Evolutionary conservation across 2,888 invertebrate species (phyloP).

Genomic region (Andricus curvator): DNA sequence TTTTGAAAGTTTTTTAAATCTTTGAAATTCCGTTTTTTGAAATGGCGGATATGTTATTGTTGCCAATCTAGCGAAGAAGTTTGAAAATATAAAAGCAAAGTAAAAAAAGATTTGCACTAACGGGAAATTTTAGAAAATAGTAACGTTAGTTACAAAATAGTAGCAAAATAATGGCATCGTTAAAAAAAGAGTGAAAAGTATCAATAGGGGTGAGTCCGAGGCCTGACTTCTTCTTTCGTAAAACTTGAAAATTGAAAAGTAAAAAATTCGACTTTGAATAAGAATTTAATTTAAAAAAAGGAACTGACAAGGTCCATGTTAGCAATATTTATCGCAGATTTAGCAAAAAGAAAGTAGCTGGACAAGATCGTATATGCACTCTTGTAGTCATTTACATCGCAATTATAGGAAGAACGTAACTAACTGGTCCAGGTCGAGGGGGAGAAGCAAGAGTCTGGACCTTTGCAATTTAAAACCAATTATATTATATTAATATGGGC

Average conservation of each 20-base stretch:
- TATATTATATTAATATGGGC: slow-evolving; percentile 40
- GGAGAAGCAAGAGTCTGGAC: slow-evolving; percentile 30
- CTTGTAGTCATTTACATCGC: slow-evolving; percentile 40
- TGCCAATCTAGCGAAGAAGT: too few relatives aligned
- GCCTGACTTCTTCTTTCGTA: background rate
- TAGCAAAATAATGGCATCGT: too few relatives aligned
- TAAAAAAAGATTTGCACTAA: too few relatives aligned
- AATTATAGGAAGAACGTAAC: slow-evolving; percentile 41
- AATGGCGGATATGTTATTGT: too few relatives aligned
- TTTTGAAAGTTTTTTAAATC: too few relatives aligned
- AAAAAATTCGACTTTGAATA: background rate
- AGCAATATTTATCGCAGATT: slow-evolving; percentile 33
- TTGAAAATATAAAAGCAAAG: too few relatives aligned
- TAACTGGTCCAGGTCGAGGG: slow-evolving; percentile 38
- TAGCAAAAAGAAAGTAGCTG: slow-evolving; percentile 37
- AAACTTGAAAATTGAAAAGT: slow-evolving; percentile 15
- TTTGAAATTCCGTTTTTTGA: too few relatives aligned
- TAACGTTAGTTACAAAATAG: too few relatives aligned
- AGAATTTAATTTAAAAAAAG: slow-evolving; percentile 26
- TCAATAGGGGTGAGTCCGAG: too few relatives aligned
- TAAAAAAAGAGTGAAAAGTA: too few relatives aligned
- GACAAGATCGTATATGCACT: slow-evolving; percentile 38
- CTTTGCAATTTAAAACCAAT: slow-evolving; percentile 41
- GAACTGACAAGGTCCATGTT: slow-evolving; percentile 31
- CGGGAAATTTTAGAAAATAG: too few relatives aligned